Evolutionary conservation across 2,888 invertebrate genomes (phyloP), one percentile per base, ranked within the genome.

Genomic region (Lacanobia oleracea): DNA sequence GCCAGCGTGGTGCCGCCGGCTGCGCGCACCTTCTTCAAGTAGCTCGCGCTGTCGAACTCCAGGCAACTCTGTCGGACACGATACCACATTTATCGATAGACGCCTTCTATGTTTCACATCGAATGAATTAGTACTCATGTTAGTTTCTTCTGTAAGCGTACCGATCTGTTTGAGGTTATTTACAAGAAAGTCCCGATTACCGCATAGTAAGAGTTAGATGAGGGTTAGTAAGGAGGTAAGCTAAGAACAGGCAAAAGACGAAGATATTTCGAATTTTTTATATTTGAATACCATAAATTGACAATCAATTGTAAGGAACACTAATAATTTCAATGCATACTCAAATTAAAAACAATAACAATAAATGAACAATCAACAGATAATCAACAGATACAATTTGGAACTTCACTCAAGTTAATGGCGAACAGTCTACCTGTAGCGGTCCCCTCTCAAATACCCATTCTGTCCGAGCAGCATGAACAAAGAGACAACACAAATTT

Each of bases 1-100:
- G 93, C 92, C 84, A 94, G 90, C 77, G 93, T 92, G 81, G 94
- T 93, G 79, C 91, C 93, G 85, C 91, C 94, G 84, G 94, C 94
- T 57, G 93, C 93, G 67, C 94, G 94, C 79, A 91, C 94, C 87
- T 93, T 93, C 93, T 92, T 93, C 93, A 96, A 85, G 93, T 96
- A 96, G 90, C 92, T 93, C 86, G 87, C 95, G 92, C 95, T 95
- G 94, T 96, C 95, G 94, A 96, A 96, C 93, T 96, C 95, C 94
- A 96, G 92, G 93, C 96, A 96, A 88, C 90, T 94, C 96, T 96
- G 95, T 91, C 86, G 88, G 77, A 92, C 85, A 91, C 87, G 85
- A 90, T 79, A 88, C 77, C 77, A 87, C 68, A 71, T 83, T 83
- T 86, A 88, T 83, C 73, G 75, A 67, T 69, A 40, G 76, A 53